These are phyloP conservation scores for Cheirogaleus medius DNA, from an alignment of 2,113 vertebrate genomes.

Conservation along the genomic window DNA sequence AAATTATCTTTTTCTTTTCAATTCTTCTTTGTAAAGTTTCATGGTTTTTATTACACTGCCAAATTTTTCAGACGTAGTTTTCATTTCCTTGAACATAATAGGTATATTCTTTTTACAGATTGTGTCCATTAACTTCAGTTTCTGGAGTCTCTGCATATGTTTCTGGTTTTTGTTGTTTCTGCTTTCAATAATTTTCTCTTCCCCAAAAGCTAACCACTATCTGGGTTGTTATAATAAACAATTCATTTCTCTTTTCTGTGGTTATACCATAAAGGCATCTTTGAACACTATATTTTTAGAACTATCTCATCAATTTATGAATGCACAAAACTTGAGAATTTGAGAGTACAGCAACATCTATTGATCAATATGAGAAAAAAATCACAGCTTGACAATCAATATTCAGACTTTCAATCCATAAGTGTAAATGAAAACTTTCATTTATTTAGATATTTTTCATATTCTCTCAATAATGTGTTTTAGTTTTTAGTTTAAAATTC, in stretches of 20 bases:
- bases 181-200: background rate
- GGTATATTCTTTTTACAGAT: background rate
- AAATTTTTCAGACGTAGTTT: background rate
- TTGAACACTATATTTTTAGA: background rate
- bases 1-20: background rate
- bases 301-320: background rate
- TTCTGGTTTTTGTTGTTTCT: background rate
- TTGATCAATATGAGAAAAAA: background rate
- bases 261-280: background rate
- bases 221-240: background rate
- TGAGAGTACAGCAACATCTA: background rate
- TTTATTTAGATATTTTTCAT: background rate
- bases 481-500: background rate
- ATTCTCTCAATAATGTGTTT: background rate
- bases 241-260: background rate
- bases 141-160: background rate
- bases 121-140: background rate
- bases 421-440: background rate
- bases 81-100: background rate
- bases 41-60: background rate
- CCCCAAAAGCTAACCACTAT: background rate
- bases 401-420: background rate
- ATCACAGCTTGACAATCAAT: too few relatives aligned
- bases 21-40: background rate
- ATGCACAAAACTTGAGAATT: background rate